Conservation (phyloP, 2,888 invertebrate genomes). For the Sinotaia quadrata region DNA sequence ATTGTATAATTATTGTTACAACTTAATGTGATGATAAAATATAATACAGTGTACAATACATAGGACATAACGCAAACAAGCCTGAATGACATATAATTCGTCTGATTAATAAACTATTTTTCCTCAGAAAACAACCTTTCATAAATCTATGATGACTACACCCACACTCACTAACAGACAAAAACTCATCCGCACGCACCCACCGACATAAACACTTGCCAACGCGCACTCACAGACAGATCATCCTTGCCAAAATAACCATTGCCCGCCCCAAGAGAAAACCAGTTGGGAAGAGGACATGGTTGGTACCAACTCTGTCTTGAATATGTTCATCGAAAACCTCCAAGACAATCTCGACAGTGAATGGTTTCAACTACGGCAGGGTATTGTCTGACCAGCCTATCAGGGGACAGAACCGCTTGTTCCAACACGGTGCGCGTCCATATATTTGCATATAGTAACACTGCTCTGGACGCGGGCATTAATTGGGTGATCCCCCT, state of each 20-base stretch:
- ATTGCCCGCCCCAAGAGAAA: neutral
- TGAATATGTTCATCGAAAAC: constrained; percentile 10
- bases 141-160: too few relatives aligned
- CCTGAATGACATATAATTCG: too few relatives aligned
- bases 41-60: too few relatives aligned
- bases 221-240: neutral
- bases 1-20: too few relatives aligned
- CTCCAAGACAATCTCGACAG: constrained; percentile 20
- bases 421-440: constrained; percentile 14
- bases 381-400: constrained; percentile 21
- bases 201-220: neutral
- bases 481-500: constrained; percentile 26
- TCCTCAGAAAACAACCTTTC: too few relatives aligned
- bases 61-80: too few relatives aligned
- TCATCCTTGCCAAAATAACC: neutral
- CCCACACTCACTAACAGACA: too few relatives aligned
- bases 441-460: constrained; percentile 22
- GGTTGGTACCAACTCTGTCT: constrained; percentile 6
- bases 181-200: too few relatives aligned
- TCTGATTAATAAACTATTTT: too few relatives aligned
- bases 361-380: neutral
- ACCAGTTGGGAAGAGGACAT: neutral
- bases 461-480: neutral
- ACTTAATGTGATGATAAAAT: too few relatives aligned
- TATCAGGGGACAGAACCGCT: constrained; percentile 21